Conservation (phyloP, 2,888 invertebrate species). For the Adela reaumurella region DNA sequence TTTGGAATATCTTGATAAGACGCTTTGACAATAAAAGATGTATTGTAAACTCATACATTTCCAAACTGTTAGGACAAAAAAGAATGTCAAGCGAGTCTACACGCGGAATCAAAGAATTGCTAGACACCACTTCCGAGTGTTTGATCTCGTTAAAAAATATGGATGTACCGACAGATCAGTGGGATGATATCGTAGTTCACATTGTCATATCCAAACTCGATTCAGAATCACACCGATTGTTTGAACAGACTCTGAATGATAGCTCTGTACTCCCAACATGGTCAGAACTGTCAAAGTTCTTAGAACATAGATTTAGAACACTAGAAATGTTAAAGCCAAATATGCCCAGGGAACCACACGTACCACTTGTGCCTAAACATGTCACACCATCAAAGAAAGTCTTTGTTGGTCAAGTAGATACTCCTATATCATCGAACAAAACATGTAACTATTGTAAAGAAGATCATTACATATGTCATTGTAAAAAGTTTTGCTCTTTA, state of each 20-base stretch:
- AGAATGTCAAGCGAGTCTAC: conserved; percentile 10
- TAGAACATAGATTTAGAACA: conserved; percentile 14
- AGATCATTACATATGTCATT: background rate
- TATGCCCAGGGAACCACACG: conserved; percentile 1
- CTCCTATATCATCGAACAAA: background rate
- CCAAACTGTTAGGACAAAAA: conserved; percentile 12
- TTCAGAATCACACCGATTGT: conserved; percentile 11
- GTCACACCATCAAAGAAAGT: background rate
- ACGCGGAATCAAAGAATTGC: conserved; percentile 11
- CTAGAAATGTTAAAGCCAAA: conserved; percentile 13
- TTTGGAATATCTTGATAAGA: conserved; percentile 10
- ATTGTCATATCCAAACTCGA: conserved; percentile 12
- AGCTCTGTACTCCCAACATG: conserved; percentile 10
- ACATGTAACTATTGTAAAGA: background rate
- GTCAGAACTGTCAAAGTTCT: conserved; percentile 11
- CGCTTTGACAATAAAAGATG: conserved; percentile 12
- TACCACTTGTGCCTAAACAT: background rate
- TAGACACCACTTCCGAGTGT: conserved; percentile 16
- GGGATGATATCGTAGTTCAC: conserved; percentile 1
- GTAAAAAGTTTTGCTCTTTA: conserved; percentile 1
- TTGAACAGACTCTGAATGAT: conserved; percentile 11
- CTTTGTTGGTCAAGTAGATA: background rate
- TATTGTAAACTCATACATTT: conserved; percentile 11
- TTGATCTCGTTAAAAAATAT: conserved; percentile 13
- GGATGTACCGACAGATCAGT: conserved; percentile 8